A percentile compares a stretch with the other conserved stretches of the same genome.
Conservation (phyloP, 2,797 vertebrate genomes). For the Agapornis canus region DNA sequence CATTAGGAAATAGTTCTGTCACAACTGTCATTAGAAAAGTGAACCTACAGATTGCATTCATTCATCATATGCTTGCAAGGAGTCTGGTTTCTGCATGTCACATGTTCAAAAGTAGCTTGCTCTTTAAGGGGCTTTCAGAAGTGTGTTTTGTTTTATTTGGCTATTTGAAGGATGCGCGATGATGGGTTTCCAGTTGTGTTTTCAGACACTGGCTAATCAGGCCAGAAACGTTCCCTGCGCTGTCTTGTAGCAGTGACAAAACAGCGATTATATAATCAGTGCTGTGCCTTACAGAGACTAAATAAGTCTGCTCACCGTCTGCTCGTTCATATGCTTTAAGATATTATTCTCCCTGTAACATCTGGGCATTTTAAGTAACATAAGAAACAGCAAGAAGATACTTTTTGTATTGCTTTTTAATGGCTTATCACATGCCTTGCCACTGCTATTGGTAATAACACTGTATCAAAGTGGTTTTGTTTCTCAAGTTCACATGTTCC, state of each 20-base stretch:
- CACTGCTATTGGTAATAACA: not conserved
- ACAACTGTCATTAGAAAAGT: not conserved
- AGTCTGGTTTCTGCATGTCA: not conserved
- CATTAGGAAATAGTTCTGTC: not conserved
- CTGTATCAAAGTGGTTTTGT: not conserved
- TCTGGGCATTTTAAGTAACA: not conserved
- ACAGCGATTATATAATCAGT: conserved; percentile 57
- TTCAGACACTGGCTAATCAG: conserved; percentile 41
- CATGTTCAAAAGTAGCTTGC: not conserved
- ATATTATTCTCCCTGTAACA: not conserved
- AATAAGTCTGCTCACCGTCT: conserved; percentile 19
- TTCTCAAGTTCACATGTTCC: not conserved
- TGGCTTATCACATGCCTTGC: not conserved
- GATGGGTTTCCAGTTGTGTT: conserved; percentile 9
- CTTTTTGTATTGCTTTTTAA: not conserved
- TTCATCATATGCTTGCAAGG: not conserved
- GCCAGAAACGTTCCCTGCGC: conserved; percentile 22
- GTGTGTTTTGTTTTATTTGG: not conserved
- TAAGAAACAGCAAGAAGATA: not conserved
- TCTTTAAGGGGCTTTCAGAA: not conserved
- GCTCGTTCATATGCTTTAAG: not conserved
- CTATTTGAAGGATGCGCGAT: not conserved
- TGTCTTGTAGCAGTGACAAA: conserved; percentile 43
- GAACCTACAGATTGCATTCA: not conserved
- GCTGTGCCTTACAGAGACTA: not conserved